Percentiles rank a stretch among this genome's conserved stretches.
Conservation (phyloP, 2,888 invertebrate species). For the Drosophila phalerata region DNA sequence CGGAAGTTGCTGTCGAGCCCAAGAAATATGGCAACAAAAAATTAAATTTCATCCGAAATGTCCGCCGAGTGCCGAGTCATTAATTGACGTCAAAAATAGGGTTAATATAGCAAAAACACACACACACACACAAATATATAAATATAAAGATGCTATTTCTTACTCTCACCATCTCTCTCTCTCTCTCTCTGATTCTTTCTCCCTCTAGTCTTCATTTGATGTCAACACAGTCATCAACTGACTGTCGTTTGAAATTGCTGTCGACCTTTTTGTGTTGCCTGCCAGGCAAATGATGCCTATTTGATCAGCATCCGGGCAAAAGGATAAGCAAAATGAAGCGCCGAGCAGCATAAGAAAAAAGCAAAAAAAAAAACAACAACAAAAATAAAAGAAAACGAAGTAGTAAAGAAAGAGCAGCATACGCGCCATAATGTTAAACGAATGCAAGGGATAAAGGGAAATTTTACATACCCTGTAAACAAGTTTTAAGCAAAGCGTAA, state of each 20-base stretch:
- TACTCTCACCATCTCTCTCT: neutral
- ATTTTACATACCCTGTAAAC: conserved; percentile 29
- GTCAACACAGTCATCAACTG: conserved; percentile 80
- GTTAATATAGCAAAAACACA: conserved; percentile 66
- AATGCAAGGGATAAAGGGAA: conserved; percentile 48
- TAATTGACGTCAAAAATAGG: conserved; percentile 80
- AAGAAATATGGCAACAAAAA: conserved; percentile 62
- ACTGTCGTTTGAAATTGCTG: conserved; percentile 80
- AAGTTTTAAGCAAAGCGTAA: neutral
- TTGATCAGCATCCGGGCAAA: conserved; percentile 76
- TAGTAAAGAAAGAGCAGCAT: conserved; percentile 16
- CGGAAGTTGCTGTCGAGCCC: conserved; percentile 67
- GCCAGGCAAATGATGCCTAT: conserved; percentile 81
- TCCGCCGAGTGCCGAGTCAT: conserved; percentile 53
- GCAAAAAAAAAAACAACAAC: conserved; percentile 30
- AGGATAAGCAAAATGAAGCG: conserved; percentile 75
- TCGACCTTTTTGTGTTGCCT: conserved; percentile 70
- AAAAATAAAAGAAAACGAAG: conserved; percentile 26
- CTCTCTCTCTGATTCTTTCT: neutral
- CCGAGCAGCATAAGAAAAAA: conserved; percentile 26
- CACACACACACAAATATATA: conserved; percentile 22
- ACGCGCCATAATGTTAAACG: conserved; percentile 62
- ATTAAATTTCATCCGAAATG: conserved; percentile 49
- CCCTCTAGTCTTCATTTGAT: conserved; percentile 49
- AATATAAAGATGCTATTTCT: conserved; percentile 44